Evolutionary conservation across 2,888 invertebrate species (phyloP).

Genomic region (Aelia acuminata): DNA sequence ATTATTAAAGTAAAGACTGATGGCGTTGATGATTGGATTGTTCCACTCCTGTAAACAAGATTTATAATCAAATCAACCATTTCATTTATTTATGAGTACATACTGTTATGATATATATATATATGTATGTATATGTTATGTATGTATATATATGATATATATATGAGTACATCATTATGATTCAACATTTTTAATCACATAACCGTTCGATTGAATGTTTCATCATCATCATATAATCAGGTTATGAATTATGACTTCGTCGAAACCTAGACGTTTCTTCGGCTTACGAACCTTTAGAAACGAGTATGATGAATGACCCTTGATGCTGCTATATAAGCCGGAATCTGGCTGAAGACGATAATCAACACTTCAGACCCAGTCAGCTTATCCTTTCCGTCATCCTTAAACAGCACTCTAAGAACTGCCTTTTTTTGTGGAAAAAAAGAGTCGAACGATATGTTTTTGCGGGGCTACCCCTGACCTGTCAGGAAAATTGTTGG

Average conservation of each 20-base stretch:
- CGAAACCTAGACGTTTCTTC: background rate
- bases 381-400: background rate
- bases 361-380: conserved; percentile 9
- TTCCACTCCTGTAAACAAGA: too few relatives aligned
- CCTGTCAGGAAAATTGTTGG: conserved; percentile 37
- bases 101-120: too few relatives aligned
- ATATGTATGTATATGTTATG: too few relatives aligned
- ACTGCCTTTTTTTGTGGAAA: background rate
- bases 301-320: background rate
- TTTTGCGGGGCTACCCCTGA: conserved; percentile 5
- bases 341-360: background rate
- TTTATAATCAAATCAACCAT: too few relatives aligned
- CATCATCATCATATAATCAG: background rate
- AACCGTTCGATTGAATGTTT: background rate
- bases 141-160: too few relatives aligned
- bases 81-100: too few relatives aligned
- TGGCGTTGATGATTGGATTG: too few relatives aligned
- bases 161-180: background rate
- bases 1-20: too few relatives aligned
- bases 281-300: background rate
- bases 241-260: background rate
- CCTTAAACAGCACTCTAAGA: background rate
- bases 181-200: background rate
- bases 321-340: background rate
- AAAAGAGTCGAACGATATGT: background rate